Evolutionary conservation across 2,113 vertebrate species (phyloP), one percentile per base, ranked within the genome.

Genomic region (Elachura formosa): DNA sequence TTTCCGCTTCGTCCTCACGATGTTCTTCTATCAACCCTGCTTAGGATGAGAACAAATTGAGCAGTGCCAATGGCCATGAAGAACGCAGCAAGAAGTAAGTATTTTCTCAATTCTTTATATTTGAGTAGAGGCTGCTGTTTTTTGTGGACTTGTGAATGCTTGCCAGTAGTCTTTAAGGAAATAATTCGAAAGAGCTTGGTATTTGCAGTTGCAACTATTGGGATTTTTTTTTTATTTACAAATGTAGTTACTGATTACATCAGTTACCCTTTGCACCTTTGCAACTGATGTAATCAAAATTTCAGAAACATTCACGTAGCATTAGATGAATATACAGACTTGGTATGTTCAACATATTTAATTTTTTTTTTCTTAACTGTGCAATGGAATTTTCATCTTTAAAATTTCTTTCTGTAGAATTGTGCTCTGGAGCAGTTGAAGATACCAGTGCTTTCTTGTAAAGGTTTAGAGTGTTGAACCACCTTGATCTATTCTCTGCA

Each of bases 1-100:
- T 99, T 99, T 98, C 98, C 98, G 96, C 99, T 99, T 98, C 98
- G 98, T 98, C 98, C 98, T 99, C 98, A 99, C 98, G 98, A 99
- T 99, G 98, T 99, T 99, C 98, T 99, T 99, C 98, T 99, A 98
- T 99, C 98, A 98, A 99, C 99, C 98, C 98, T 99, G 99, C 99
- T 99, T 99, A 99, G 99, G 99, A 99, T 98, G 99, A 99, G 98
- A 97, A 98, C 98, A 99, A 99, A 98, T 97, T 98, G 98, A 98
- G 96, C 98, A 99, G 98, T 98, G 98, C 99, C 94, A 98, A 99
- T 80, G 98, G 98, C 93, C 98, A 99, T 15, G 99, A 99, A 95
- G 99, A 99, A 63, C 99, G 97, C 96, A 98, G 97, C 98, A 99
- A 99, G 98, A 99, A 99, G 99, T 99, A 97, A 97, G 99, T 98